Evolutionary conservation across 2,113 vertebrate species (phyloP), one percentile per base, ranked within the genome.

Genomic region (Dipodomys stephensi): DNA sequence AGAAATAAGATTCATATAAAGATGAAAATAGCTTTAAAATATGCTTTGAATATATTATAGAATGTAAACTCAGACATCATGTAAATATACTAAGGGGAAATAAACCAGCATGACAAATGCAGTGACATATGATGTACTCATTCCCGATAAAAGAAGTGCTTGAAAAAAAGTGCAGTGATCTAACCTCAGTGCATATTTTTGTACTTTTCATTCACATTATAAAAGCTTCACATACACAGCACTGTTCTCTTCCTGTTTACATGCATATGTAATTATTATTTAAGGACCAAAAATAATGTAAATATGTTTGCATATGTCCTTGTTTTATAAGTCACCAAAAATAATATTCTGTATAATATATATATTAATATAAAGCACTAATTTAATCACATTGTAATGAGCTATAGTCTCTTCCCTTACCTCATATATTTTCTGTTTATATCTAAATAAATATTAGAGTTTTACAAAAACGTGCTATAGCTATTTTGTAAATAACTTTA

Each of bases 221-320:
- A 92, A 87, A 96, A 96, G 35, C 80, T 90, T 94, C 92, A 95
- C 92, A 95, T 96, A 95, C 53, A 89, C 53, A 95, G 46, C 62
- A 97, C 53, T 92, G 96, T 87, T 49, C 86, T 93, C 81, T 64
- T 96, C 35, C 53, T 94, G 73, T 76, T 91, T 97, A 95, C 96
- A 97, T 97, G 11, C 97, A 57, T 97, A 96, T 87, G 91, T 97
- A 64, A 64, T 64, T 97, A 94, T 87, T 90, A 77, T 64, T 84
- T 84, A 87, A 80, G 53, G 95, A 95, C 46, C 68, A 39, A 64
- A 91, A 87, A 90, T 1, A 23, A 92, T 88, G 89, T 7, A 18
- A 57, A 57, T 57, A 16, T 13, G 12, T 57, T 16, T 57, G 16
- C 53, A 57, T 57, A 57, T 16, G 12, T 49, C 49, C 8, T 49